These are phyloP conservation scores for Forpus xanthops DNA, from an alignment of 2,797 vertebrate genomes.

Conservation along the genomic window DNA sequence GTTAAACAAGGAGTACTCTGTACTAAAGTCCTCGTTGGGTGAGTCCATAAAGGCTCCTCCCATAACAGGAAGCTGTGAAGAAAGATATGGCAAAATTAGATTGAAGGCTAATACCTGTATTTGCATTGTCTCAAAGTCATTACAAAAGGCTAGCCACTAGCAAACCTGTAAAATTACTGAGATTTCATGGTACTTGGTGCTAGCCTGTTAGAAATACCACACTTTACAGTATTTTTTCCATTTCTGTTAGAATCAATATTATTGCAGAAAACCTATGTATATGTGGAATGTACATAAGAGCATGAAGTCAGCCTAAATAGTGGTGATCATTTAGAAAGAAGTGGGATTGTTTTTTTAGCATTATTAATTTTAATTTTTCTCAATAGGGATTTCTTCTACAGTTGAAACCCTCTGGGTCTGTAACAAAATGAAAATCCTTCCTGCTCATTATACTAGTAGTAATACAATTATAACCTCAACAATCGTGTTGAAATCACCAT, in stretches of 20 bases:
- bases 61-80: constrained; percentile 93
- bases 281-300: neutral
- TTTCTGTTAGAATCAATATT: neutral
- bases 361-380: neutral
- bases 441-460: neutral
- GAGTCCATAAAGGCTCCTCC: constrained; percentile 98
- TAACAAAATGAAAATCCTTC: neutral
- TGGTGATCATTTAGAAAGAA: neutral
- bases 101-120: neutral
- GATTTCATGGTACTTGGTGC: rapidly evolving
- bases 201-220: neutral
- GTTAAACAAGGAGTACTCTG: constrained; percentile 95
- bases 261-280: neutral
- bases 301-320: neutral
- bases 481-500: neutral
- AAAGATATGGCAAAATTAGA: constrained; percentile 31
- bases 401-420: neutral
- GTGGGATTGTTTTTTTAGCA: neutral
- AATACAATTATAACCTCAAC: neutral
- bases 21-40: constrained; percentile 92
- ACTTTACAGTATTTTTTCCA: neutral
- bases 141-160: neutral
- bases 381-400: neutral
- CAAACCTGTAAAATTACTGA: neutral
- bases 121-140: neutral